phyloP scores from a whole-genome alignment of 2,797 vertebrate genomes.

The Scarus forsteni region DNA sequence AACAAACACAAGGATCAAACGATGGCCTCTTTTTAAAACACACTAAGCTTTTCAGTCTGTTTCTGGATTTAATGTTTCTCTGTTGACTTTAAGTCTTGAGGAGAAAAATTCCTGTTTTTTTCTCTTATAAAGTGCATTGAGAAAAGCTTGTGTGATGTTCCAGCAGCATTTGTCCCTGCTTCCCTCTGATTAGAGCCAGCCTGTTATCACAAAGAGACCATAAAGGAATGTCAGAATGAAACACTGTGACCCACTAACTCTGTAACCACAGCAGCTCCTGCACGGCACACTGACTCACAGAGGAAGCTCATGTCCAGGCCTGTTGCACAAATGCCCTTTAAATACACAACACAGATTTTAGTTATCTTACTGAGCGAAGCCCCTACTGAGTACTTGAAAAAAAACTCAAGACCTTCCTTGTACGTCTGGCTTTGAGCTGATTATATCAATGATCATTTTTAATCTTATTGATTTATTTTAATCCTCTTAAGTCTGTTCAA shows the following conservation, averaged over 20 bases:
- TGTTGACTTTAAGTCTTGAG: no score
- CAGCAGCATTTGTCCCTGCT: background rate
- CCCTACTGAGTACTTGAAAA: no score
- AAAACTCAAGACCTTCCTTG: no score
- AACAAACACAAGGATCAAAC: no score
- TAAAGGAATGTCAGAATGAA: constrained; percentile 45
- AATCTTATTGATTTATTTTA: no score
- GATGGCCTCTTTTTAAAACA: no score
- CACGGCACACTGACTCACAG: background rate
- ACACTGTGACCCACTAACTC: constrained; percentile 52
- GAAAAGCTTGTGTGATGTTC: background rate
- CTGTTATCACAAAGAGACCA: constrained; percentile 26
- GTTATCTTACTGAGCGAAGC: no score
- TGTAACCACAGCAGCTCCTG: background rate
- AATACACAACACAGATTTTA: no score
- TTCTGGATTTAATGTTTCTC: background rate
- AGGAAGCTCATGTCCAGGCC: background rate
- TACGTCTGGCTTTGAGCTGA: no score
- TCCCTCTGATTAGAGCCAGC: constrained; percentile 6
- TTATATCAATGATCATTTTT: no score
- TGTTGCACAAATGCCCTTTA: background rate
- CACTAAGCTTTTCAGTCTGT: no score
- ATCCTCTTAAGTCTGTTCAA: no score
- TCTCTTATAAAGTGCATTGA: background rate
- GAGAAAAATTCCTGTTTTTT: background rate